These are phyloP conservation scores for Drosophila ficusphila DNA, from an alignment of 1,140 invertebrate species.

Conservation along the genomic window DNA sequence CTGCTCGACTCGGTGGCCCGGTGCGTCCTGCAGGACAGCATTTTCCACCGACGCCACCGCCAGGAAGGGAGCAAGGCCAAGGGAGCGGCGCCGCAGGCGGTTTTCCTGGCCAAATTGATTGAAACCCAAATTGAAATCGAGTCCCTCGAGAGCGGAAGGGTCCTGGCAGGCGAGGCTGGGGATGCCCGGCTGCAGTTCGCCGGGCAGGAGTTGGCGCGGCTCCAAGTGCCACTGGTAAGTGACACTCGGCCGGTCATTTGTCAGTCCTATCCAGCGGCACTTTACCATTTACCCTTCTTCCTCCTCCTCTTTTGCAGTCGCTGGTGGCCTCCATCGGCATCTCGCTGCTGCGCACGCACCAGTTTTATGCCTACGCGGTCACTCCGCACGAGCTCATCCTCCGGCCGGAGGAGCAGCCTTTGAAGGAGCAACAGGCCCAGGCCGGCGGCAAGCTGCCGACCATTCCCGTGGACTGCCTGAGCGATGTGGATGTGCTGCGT, in stretches of 20 bases:
- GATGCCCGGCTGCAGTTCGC: constrained; percentile 35
- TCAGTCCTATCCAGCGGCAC: constrained; percentile 24
- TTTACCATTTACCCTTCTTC: not conserved
- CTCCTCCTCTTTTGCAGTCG: constrained; percentile 16
- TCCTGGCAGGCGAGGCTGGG: constrained; percentile 33
- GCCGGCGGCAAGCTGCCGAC: constrained; percentile 85
- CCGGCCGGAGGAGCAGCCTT: constrained; percentile 62
- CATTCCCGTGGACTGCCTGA: constrained; percentile 87
- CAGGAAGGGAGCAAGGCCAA: constrained; percentile 13
- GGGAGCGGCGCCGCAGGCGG: constrained; percentile 62
- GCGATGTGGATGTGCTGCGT: constrained; percentile 89
- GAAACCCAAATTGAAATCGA: constrained; percentile 80
- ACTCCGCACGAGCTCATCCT: constrained; percentile 88
- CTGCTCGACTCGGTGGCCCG: constrained; percentile 48
- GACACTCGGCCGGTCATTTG: constrained; percentile 47
- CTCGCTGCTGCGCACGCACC: constrained; percentile 79
- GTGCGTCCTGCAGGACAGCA: constrained; percentile 65
- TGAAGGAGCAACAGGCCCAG: constrained; percentile 36
- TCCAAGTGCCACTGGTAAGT: constrained; percentile 75
- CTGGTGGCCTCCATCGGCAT: constrained; percentile 68
- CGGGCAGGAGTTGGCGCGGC: constrained; percentile 58
- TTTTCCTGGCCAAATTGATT: constrained; percentile 83
- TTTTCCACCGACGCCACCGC: constrained; percentile 77
- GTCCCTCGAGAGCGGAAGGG: constrained; percentile 22
- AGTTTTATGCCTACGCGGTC: constrained; percentile 86